phyloP scores from a whole-genome alignment of 2,888 invertebrate genomes.

The Tetropium fuscum region DNA sequence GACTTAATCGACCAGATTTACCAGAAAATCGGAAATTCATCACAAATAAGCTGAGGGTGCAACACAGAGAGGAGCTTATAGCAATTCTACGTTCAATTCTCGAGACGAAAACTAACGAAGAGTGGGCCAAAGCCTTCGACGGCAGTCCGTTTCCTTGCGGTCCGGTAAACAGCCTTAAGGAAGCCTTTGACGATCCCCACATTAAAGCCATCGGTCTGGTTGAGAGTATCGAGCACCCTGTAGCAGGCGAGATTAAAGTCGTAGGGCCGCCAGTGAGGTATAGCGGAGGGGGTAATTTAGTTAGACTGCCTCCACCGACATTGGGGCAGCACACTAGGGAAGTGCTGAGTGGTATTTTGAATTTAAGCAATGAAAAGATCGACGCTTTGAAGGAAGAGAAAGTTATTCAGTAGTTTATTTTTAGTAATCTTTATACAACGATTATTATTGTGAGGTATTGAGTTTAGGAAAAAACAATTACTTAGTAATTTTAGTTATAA shows the following conservation, averaged over 20 bases:
- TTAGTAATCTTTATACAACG: too few species aligned
- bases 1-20: slow-evolving; percentile 74
- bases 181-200: slow-evolving; percentile 92
- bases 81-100: slow-evolving; percentile 71
- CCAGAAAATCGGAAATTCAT: slow-evolving; percentile 73
- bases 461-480: too few species aligned
- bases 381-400: slow-evolving; percentile 64
- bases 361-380: slow-evolving; percentile 73
- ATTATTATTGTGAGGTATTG: too few species aligned
- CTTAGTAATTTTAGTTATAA: too few species aligned
- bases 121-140: slow-evolving; percentile 82
- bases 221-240: slow-evolving; percentile 77
- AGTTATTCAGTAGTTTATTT: slow-evolving; percentile 68
- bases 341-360: slow-evolving; percentile 76
- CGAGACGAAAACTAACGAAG: slow-evolving; percentile 74
- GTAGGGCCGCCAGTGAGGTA: slow-evolving; percentile 91
- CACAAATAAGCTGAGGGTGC: slow-evolving; percentile 81
- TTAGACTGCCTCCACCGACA: slow-evolving; percentile 82
- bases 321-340: slow-evolving; percentile 90
- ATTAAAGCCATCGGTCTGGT: slow-evolving; percentile 80
- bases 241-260: slow-evolving; percentile 78
- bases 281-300: slow-evolving; percentile 77
- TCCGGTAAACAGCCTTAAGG: slow-evolving; percentile 87
- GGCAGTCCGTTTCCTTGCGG: slow-evolving; percentile 87
- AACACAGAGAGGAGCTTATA: slow-evolving; percentile 79